Evolutionary conservation across 2,888 invertebrate species (phyloP), one percentile per base, ranked within the genome.

Genomic region (Macrosoma leucophasiata): DNA sequence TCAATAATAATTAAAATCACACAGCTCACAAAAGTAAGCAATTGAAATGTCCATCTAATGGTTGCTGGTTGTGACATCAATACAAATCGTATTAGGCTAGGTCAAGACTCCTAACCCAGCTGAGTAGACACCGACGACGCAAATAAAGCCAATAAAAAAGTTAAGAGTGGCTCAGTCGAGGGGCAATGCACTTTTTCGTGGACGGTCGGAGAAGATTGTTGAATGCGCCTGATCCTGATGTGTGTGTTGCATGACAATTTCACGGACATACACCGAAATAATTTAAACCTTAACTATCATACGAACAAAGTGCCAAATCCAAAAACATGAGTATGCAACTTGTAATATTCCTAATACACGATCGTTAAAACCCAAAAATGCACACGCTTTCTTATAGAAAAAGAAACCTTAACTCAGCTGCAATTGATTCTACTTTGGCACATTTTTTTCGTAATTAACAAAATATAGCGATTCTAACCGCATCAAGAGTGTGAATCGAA

Each of bases 121-220:
- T 47, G 57, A 64, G 71, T 78, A 75, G 73, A 70, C 58, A 55
- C 55, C 51, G 58, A 38, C 55, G 55, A 50, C 58, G 55, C 58
- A 55, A 61, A 65, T 67, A 61, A 64, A 51, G 53, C 48, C 56
- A 52, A 59, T 53, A 62, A 69, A 65, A 65, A 66, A 58, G 43
- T 55, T 52, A 61, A 62, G 59, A 42, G 50, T 51, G 51, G 50
- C 55, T 50, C 57, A 41, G 37, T 39, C 61, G 46, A 56, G 54
- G 79, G 81, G 73, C 82, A 81, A 73, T 79, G 82, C 68, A 73
- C 84, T 68, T 74, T 68, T 72, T 75, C 63, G 74, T 72, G 63
- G 46, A 51, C 68, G 70, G 69, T 66, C 71, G 63, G 55, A 64
- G 58, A 66, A 66, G 66, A 70, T 59, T 62, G 58, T 47, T 44